Evolutionary conservation across 2,113 vertebrate genomes (phyloP).

Genomic region (Chaetorhynchus papuensis): DNA sequence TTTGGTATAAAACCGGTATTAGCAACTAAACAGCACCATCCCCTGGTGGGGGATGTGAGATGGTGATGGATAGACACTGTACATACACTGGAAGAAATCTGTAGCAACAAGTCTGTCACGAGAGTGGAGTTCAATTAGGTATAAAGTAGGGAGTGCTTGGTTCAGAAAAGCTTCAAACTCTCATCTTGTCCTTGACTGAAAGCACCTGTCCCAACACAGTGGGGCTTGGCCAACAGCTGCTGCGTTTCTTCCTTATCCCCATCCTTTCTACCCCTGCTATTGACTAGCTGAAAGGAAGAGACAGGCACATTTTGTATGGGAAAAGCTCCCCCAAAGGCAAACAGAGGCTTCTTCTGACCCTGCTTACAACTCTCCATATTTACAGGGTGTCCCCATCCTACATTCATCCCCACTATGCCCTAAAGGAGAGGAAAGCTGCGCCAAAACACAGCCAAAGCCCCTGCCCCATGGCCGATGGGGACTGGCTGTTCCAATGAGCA

Average conservation of each 20-base stretch:
- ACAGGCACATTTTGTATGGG: background rate
- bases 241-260: background rate
- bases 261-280: background rate
- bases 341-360: background rate
- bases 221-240: background rate
- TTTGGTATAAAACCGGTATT: background rate
- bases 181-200: accelerated
- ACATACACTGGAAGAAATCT: background rate
- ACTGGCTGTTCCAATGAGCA: background rate
- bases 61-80: background rate
- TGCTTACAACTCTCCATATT: background rate
- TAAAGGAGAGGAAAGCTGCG: background rate
- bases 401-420: background rate
- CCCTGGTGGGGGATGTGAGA: background rate
- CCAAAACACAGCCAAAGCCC: background rate
- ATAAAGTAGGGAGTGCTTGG: background rate
- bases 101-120: background rate
- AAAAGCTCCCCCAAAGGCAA: background rate
- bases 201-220: background rate
- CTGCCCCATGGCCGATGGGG: no score
- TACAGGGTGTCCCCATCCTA: background rate
- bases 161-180: background rate
- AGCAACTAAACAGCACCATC: background rate
- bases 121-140: accelerated
- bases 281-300: background rate